These are phyloP conservation scores for Stramonita haemastoma DNA, from an alignment of 2,888 invertebrate genomes.

Conservation along the genomic window DNA sequence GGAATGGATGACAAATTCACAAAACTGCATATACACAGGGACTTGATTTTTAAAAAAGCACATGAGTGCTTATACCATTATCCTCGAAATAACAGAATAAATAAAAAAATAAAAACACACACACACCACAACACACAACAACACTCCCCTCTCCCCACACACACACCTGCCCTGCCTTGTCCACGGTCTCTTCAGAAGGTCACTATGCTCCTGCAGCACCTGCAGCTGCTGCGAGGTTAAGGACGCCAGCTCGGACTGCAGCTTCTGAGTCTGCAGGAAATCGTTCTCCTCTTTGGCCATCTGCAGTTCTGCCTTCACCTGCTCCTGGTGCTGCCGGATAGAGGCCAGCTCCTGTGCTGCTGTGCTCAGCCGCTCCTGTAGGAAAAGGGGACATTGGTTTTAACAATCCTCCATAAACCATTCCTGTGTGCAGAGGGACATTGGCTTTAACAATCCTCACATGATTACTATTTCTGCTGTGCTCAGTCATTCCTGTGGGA, in stretches of 20 bases:
- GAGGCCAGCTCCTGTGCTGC: conserved; percentile 78
- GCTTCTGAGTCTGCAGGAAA: conserved; percentile 67
- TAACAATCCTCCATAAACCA: conserved; percentile 55
- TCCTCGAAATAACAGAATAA: no score
- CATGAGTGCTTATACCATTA: no score
- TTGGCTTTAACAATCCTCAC: no score
- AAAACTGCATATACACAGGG: no score
- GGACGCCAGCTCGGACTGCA: conserved; percentile 77
- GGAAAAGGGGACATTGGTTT: no score
- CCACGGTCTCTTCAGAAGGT: conserved; percentile 73
- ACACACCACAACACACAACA: not conserved
- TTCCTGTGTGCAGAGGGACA: conserved; percentile 69
- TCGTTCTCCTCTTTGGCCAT: conserved; percentile 75
- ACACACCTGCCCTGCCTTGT: conserved; percentile 19
- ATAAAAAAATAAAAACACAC: not conserved
- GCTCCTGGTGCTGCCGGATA: conserved; percentile 77
- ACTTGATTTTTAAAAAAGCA: no score
- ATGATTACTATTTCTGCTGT: no score
- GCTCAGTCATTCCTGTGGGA: no score
- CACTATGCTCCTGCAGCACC: conserved; percentile 78
- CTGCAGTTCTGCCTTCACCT: conserved; percentile 76
- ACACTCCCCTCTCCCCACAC: not conserved
- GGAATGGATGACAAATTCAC: no score
- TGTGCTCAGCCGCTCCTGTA: conserved; percentile 78
- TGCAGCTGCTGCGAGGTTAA: conserved; percentile 77